Percentiles rank a stretch among this genome's conserved stretches.
Evolutionary conservation across 1,140 invertebrate species (phyloP).

Genomic region (Aphis gossypii): DNA sequence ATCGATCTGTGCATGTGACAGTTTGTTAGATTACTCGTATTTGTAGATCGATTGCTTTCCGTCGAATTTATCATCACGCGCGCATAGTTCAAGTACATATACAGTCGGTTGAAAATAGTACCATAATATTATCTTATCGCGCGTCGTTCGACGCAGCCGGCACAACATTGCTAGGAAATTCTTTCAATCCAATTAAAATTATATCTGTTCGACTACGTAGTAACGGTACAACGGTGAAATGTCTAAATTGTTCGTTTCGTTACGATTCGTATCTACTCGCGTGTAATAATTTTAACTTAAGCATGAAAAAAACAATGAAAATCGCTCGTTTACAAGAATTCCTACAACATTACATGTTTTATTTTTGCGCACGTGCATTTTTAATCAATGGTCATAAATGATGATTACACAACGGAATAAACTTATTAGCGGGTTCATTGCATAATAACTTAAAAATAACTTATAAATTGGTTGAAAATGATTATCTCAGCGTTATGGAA

Average conservation of each 20-base stretch:
- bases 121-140: slow-evolving; percentile 1
- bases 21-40: slow-evolving; percentile 26
- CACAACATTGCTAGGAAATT: slow-evolving; percentile 2
- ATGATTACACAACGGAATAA: not conserved
- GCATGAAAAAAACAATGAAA: not conserved
- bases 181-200: not conserved
- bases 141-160: not conserved
- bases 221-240: not conserved
- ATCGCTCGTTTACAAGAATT: not conserved
- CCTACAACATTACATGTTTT: not conserved
- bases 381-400: not conserved
- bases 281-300: not conserved
- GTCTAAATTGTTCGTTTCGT: not conserved
- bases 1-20: slow-evolving; percentile 44
- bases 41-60: slow-evolving; percentile 30
- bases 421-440: not conserved
- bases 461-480: not conserved
- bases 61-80: not conserved
- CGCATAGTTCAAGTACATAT: slow-evolving; percentile 40
- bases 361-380: not conserved
- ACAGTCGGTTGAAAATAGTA: slow-evolving; percentile 35
- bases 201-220: not conserved
- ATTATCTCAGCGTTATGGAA: not conserved
- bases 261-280: not conserved
- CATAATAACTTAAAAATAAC: slow-evolving; percentile 6